Evolutionary conservation across 2,888 invertebrate genomes (phyloP), one percentile per base, ranked within the genome.

Genomic region (Xestia sexstrigata): DNA sequence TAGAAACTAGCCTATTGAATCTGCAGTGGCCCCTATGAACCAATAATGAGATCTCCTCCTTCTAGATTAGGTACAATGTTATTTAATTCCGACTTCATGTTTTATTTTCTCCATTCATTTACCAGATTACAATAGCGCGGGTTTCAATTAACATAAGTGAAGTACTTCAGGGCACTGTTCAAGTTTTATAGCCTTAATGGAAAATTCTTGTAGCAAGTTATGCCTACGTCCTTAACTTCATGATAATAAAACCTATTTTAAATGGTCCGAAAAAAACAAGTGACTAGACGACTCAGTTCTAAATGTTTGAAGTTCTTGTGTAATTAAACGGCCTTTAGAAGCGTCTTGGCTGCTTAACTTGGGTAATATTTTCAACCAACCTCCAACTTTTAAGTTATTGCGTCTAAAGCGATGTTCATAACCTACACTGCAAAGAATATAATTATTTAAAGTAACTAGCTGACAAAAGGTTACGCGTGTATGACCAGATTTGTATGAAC

Each of bases 111-210:
- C n/a, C 62, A 60, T 78, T 75, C 30, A 73, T 72, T 79, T 74
- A 76, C 69, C 23, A 75, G 68, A 79, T 81, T 81, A 81, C 78
- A 74, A 45, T n/a, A 66, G 66, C 52, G 68, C 26, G 74, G 60
- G 60, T 71, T 81, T 71, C 71, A 85, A 86, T 87, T 87, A 85
- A 87, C 85, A 82, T 79, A 76, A 85, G 85, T 87, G 68, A 72
- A 77, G 75, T 81, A 75, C 70, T 85, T 70, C 26, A 75, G 30
- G 30, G 60, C 39, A 47, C 58, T 72, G 49, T 78, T 78, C 63
- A 77, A 78, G 65, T 76, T 87, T 81, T 76, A 87, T 68, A 67
- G 75, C 49, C 52, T 84, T 78, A 87, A 84, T 85, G 78, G 71
- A 72, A 85, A 84, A 74, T 85, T 78, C 80, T 86, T 86, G 73